Base-by-base conservation (phyloP, 2,797 vertebrate species). In the Erithacus rubecula region DNA sequence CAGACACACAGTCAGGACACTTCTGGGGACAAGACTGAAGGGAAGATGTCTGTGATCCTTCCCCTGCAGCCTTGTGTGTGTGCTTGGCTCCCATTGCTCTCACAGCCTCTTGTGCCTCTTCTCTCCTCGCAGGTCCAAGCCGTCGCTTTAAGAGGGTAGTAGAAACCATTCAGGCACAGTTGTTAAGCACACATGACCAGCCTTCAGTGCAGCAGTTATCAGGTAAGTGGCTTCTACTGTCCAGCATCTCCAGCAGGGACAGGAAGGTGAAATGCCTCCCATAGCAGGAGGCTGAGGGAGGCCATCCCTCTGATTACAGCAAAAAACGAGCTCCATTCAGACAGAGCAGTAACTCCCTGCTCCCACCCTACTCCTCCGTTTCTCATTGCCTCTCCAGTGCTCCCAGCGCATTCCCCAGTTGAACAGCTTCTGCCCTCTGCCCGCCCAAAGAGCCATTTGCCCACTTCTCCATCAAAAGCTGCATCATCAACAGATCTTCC, bases 121-220 rank as follows among this genome's bases (percentile, higher is more conserved):
- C 71, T 94, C 84, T 95, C 88, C 96, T 87, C 16, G 5, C 94
- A 99, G 99, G 99, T 98, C 99, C 99, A 56, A 99, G 99, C 96
- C 99, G 99, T 92, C 99, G 99, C 94, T 99, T 99, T 96, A 99
- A 99, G 98, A 98, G 99, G 97, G 99, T 99, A 96, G 99, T 99
- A 97, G 99, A 99, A 98, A 99, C 99, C 69, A 99, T 99, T 97
- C 99, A 99, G 98, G 98, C 99, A 90, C 99, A 99, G 98, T 98
- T 99, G 98, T 98, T 99, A 98, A 99, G 99, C 98, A 98, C 99
- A 97, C 99, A 99, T 20, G 99, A 99, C 96, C 99, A 99, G 98
- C 99, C 99, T 13, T 98, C 98, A 23, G 98, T 99, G 97, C 99
- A 99, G 97, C 99, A 99, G 97, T 98, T 99, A 97, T 98, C 99